phyloP scores from a whole-genome alignment of 2,888 invertebrate species.

The Dolichomitus sp. region DNA sequence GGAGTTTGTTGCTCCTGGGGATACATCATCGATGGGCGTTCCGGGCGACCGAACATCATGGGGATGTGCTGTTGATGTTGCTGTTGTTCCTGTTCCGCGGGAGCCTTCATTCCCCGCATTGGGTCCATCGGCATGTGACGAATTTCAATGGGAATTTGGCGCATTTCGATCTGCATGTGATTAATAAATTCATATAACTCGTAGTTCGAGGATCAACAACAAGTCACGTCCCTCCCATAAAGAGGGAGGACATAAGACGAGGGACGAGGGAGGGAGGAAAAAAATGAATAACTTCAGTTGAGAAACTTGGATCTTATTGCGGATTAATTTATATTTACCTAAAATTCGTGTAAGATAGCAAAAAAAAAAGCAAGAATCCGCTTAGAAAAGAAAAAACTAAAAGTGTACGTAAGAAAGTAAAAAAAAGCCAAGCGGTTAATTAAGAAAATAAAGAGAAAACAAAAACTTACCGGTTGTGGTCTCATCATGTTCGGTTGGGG shows the following conservation, averaged over 20 bases:
- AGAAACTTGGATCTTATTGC: no score
- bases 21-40: conserved; percentile 64
- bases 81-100: conserved; percentile 83
- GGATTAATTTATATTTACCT: no score
- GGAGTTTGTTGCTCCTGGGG: conserved; percentile 77
- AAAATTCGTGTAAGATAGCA: background rate
- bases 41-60: conserved; percentile 64
- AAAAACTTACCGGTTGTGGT: conserved; percentile 53
- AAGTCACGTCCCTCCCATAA: background rate
- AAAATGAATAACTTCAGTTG: background rate
- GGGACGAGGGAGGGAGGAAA: no score
- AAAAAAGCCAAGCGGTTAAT: background rate
- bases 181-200: background rate
- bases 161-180: conserved; percentile 78
- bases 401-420: background rate
- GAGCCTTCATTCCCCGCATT: conserved; percentile 87
- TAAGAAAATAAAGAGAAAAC: background rate
- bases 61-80: conserved; percentile 81
- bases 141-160: conserved; percentile 86
- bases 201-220: background rate
- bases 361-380: no score
- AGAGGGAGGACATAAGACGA: background rate
- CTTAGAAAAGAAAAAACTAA: background rate
- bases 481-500: conserved; percentile 67
- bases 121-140: conserved; percentile 87